These are phyloP conservation scores for Thera obeliscata DNA, from an alignment of 2,888 invertebrate genomes.

Conservation along the genomic window DNA sequence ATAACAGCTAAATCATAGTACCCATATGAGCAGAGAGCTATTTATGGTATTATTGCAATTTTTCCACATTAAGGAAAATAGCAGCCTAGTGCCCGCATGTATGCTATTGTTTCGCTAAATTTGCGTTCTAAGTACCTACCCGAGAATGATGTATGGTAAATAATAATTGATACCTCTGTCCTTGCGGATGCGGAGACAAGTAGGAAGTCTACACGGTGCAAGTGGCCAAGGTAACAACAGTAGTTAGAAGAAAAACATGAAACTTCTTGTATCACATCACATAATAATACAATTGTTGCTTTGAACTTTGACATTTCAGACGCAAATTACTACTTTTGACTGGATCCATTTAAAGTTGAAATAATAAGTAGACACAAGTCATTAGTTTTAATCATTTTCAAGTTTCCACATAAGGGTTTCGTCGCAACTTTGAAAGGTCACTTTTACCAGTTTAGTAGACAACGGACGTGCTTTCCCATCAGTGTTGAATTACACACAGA, in stretches of 20 bases:
- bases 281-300: slow-evolving; percentile 53
- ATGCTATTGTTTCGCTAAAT: slow-evolving; percentile 51
- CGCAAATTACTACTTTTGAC: slow-evolving; percentile 22
- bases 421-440: slow-evolving; percentile 15
- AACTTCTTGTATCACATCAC: slow-evolving; percentile 46
- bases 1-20: slow-evolving; percentile 31
- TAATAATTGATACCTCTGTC: slow-evolving; percentile 39
- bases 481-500: slow-evolving; percentile 20
- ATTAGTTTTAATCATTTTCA: background rate
- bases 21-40: slow-evolving; percentile 25
- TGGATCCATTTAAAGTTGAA: slow-evolving; percentile 9
- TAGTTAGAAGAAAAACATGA: slow-evolving; percentile 51
- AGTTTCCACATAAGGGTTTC: background rate
- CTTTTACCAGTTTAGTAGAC: slow-evolving; percentile 15
- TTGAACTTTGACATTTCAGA: slow-evolving; percentile 46
- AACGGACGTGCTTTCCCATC: slow-evolving; percentile 14
- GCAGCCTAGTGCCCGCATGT: slow-evolving; percentile 40
- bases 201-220: slow-evolving; percentile 45
- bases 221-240: slow-evolving; percentile 53
- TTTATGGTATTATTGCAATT: slow-evolving; percentile 34
- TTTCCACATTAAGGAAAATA: slow-evolving; percentile 32
- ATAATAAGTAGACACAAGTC: background rate
- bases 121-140: slow-evolving; percentile 40
- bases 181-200: slow-evolving; percentile 42
- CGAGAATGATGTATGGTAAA: slow-evolving; percentile 41